A percentile compares a stretch with the other conserved stretches of the same genome.
phyloP scores from a whole-genome alignment of 92 coral and sea anemone genomes.

The Zoanthus sansibaricus region DNA sequence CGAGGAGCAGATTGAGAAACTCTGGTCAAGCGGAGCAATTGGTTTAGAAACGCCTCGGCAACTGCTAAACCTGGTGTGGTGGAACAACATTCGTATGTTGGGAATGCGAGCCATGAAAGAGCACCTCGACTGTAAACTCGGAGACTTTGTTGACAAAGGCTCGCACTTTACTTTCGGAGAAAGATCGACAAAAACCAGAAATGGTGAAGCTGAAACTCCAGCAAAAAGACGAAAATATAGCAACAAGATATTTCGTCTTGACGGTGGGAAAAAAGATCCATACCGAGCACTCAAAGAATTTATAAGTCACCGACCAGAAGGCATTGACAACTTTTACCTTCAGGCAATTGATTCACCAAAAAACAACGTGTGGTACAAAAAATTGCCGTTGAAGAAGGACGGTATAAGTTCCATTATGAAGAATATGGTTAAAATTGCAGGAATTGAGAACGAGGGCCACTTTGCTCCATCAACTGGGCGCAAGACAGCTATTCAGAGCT shows the following conservation, averaged over 20 bases:
- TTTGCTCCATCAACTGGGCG: conserved; percentile 48
- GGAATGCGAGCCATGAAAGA: conserved; percentile 8
- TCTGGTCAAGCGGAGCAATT: no score
- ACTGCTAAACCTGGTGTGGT: not conserved
- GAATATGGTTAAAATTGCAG: conserved; percentile 41
- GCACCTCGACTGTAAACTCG: not conserved
- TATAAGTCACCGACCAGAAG: no score
- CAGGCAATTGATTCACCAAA: not conserved
- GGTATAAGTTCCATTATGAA: conserved; percentile 52
- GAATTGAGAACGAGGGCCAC: conserved; percentile 27
- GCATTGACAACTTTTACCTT: no score
- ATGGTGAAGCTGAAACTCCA: no score
- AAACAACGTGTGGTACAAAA: conserved; percentile 44
- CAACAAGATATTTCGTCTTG: not conserved
- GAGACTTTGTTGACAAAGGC: no score
- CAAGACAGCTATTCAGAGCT: no score
- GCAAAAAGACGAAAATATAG: not conserved
- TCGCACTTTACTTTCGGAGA: no score
- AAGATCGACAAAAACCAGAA: no score
- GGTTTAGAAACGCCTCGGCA: conserved; percentile 16
- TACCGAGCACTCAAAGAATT: not conserved
- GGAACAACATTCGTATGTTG: conserved; percentile 36
- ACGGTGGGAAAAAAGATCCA: conserved; percentile 45
- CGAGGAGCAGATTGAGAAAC: no score
- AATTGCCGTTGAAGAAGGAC: conserved; percentile 37